Base-by-base conservation (phyloP, 2,797 vertebrate species). In the Austrolebias charrua region DNA sequence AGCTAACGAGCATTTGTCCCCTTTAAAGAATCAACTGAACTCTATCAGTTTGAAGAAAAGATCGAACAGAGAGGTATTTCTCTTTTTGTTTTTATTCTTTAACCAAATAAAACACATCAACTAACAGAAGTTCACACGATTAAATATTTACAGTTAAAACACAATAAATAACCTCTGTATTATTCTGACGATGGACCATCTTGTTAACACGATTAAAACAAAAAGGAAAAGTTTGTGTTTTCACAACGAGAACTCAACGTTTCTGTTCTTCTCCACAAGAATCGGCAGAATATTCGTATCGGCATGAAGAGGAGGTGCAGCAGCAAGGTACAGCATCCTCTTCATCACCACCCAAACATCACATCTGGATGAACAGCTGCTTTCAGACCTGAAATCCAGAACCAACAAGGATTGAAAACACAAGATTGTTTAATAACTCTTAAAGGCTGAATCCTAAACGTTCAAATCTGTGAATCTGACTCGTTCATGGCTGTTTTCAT, bases 11-110 rank as follows among this genome's bases (percentile, higher is more conserved):
- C 35, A 72, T 66, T 60, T 82, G 19, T 85, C 60, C 76, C 66
- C 80, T n/a, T n/a, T 79, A 40, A 90, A 89, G 92, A 93, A 69
- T 90, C 92, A 42, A 63, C 86, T 60, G 91, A 91, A 58, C 88
- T 88, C 77, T 89, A 74, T 87, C 89, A 90, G 40, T 92, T 90
- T 51, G 88, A 93, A 84, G 91, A 93, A 81, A 80, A 81, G 72
- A 65, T 76, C 57, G 82, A 91, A 85, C 69, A 77, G 1, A 71
- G 67, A 93, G 93, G 92, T 93, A 93, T 73, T 85, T 61, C 20
- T 24, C 2, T 24, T 24, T 24, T 10, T 54, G 0, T 5, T 35
- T 42, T 69, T 58, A 33, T 15, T 8, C 15, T 33, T 16, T 13
- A 49, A 24, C 20, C 11, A 11, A 48, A 9, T 12, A 20, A 48